Base-by-base conservation (phyloP, 53 echinoderm and acorn worm genomes). In the Apostichopus leukothele region DNA sequence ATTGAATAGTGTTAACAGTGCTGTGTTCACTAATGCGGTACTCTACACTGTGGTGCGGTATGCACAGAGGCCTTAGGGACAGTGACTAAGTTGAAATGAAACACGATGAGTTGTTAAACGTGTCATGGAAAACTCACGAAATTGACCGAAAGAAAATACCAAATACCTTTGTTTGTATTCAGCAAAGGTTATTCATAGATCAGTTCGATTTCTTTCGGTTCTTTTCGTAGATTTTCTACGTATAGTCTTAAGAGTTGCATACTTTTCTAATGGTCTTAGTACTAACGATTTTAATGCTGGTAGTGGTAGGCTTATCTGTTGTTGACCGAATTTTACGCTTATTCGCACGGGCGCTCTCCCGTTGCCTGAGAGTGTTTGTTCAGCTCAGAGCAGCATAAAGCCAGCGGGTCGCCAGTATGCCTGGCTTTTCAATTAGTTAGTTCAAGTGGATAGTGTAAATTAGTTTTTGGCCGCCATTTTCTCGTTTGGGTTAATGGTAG, bases 321-420 rank as follows among this genome's bases (percentile, higher is more conserved):
- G 39, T 71, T 18, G 67, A 86, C 86, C 86, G 86, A 18, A 86
- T 86, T 86, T 86, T 86, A 66, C 86, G 86, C 67, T 86, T 86
- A 13, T 66, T 86, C 86, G 86, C 86, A 68, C 86, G 86, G 86
- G 67, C 39, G 67, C 86, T 68, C 67, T 66, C 86, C 86, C 86
- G 71, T 86, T 86, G 86, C 50, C 59, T 54, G 12, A 86, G 86
- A 68, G 67, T 86, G 86, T 86, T 86, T 86, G 86, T 86, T 67
- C 86, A 86, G 71, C 67, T 86, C 86, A 66, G 71, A 86, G 71
- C 51, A 27, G 86, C 68, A 68, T 86, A 86, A 86, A 86, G 61
- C 60, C 86, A 50, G 86, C 67, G 71, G 86, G 86, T 86, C 52
- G 86, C 86, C 86, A 86, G 71, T 16, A 27, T 86, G 67, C 71